Conservation (phyloP, 2,797 vertebrate genomes). For the Euphonia xanthogaster region DNA sequence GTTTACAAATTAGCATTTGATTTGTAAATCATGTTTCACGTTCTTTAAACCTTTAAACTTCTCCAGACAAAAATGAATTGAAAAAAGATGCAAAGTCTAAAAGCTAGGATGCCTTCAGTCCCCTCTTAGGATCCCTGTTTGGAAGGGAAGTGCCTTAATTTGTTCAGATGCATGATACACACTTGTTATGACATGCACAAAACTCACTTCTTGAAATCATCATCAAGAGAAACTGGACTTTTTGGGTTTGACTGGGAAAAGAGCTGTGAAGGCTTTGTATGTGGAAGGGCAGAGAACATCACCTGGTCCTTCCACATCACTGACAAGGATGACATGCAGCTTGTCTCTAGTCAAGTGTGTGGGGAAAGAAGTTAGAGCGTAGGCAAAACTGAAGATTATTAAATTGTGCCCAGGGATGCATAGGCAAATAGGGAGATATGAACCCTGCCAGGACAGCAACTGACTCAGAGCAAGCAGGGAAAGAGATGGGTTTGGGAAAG, state of each 20-base stretch:
- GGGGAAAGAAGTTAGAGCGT: not conserved
- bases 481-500: not conserved
- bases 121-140: not conserved
- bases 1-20: not conserved
- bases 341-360: not conserved
- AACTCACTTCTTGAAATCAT: not conserved
- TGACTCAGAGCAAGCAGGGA: not conserved
- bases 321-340: not conserved
- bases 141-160: not conserved
- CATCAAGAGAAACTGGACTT: not conserved
- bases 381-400: not conserved
- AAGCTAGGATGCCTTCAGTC: not conserved
- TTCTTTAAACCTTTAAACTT: not conserved
- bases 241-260: not conserved
- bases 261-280: accelerated
- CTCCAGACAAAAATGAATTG: not conserved
- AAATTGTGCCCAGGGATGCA: not conserved
- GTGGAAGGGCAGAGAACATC: not conserved
- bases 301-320: not conserved
- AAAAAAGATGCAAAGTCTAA: not conserved
- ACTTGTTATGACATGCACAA: not conserved
- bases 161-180: not conserved
- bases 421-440: not conserved
- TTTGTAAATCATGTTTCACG: not conserved
- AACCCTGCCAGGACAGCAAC: not conserved